phyloP scores from a whole-genome alignment of 2,888 invertebrate species.

The Parochlus steinenii region DNA sequence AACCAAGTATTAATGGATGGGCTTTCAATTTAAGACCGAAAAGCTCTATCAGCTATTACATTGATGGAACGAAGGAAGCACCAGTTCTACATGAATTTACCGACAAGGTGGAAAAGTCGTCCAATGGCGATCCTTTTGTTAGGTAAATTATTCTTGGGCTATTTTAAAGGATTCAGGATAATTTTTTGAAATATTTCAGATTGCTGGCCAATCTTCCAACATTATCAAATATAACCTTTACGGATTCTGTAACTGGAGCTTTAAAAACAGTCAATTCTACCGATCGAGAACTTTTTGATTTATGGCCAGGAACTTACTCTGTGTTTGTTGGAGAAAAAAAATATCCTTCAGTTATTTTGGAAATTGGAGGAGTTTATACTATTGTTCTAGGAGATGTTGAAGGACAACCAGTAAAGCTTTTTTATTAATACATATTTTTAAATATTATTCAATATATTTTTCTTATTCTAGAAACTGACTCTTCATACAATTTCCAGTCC shows the following conservation, averaged over 20 bases:
- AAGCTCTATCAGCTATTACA: constrained; percentile 2
- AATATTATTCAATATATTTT: neutral
- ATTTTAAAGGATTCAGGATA: constrained; percentile 11
- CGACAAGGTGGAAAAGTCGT: constrained; percentile 23
- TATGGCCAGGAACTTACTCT: constrained; percentile 30
- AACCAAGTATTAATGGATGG: too few species aligned
- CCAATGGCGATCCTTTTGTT: constrained; percentile 21
- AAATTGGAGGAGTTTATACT: constrained; percentile 50
- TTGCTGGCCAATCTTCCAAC: neutral
- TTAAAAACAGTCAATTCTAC: constrained; percentile 9
- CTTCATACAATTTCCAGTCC: constrained; percentile 40
- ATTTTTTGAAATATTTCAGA: too few species aligned
- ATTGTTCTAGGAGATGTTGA: constrained; percentile 31
- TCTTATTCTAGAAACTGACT: constrained; percentile 24
- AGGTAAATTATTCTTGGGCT: neutral
- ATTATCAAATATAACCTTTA: constrained; percentile 11
- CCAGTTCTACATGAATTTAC: constrained; percentile 14
- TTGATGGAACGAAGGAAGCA: neutral
- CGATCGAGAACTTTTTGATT: too few species aligned
- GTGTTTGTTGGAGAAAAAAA: constrained; percentile 25
- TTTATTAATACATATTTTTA: constrained; percentile 2
- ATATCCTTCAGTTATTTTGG: constrained; percentile 28
- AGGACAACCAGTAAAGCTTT: constrained; percentile 27
- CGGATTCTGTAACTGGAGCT: constrained; percentile 7
- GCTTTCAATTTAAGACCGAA: constrained; percentile 1